A percentile compares a stretch with the other conserved stretches of the same genome.
Evolutionary conservation across 2,797 vertebrate species (phyloP).

Genomic region (Danio tinwini): DNA sequence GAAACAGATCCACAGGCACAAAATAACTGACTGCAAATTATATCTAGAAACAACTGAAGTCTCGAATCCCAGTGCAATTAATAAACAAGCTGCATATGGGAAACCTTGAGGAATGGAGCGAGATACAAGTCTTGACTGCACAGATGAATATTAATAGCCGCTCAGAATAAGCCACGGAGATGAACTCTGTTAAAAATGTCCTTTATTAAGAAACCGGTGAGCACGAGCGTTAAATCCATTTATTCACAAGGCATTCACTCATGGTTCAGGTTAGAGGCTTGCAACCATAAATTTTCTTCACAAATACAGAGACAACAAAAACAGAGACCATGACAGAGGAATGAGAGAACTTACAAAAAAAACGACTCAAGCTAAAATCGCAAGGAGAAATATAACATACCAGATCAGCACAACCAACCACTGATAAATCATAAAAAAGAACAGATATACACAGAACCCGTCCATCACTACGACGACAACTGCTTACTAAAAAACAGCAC

Average conservation of each 20-base stretch:
- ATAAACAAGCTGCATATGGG: background rate
- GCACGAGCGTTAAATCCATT: constrained; percentile 57
- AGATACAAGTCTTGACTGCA: background rate
- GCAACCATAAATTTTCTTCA: constrained; percentile 58
- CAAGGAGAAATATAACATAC: constrained; percentile 42
- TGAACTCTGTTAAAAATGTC: constrained; percentile 57
- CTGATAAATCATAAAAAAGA: constrained; percentile 56
- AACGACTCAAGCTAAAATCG: constrained; percentile 46
- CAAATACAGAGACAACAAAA: constrained; percentile 62
- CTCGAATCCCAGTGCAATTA: background rate
- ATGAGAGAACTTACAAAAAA: constrained; percentile 20
- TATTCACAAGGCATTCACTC: constrained; percentile 63
- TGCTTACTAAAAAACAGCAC: constrained; percentile 60
- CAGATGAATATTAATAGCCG: constrained; percentile 36
- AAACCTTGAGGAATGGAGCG: background rate
- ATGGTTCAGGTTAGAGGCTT: constrained; percentile 59
- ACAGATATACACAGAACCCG: constrained; percentile 54
- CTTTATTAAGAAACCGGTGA: constrained; percentile 64
- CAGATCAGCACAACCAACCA: constrained; percentile 58
- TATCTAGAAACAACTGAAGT: background rate
- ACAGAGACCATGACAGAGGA: constrained; percentile 43
- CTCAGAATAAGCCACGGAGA: constrained; percentile 4
- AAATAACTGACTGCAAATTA: background rate
- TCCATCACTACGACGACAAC: constrained; percentile 56
- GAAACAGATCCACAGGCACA: background rate